Percentiles rank a stretch among this genome's conserved stretches.
Evolutionary conservation across 2,797 vertebrate species (phyloP).

Genomic region (Meriones psammophilus): DNA sequence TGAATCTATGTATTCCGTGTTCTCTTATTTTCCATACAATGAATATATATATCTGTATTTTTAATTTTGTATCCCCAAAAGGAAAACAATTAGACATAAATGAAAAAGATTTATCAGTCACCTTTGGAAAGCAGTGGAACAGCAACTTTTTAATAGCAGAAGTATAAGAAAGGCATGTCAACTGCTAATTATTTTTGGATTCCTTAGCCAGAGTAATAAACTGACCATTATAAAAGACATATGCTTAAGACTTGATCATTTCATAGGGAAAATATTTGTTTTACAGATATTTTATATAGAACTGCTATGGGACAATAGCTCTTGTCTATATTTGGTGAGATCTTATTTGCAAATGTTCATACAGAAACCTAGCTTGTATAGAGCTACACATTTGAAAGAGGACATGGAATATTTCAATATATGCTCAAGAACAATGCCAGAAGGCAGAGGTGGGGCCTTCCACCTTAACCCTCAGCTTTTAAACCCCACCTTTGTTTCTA

Average conservation of each 20-base stretch:
- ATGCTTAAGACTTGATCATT: conserved; percentile 72
- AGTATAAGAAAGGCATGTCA: conserved; percentile 50
- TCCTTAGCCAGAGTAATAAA: conserved; percentile 77
- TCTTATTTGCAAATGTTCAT: background rate
- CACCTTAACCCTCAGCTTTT: background rate
- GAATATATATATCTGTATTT: conserved; percentile 16
- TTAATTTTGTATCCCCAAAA: conserved; percentile 36
- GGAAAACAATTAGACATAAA: conserved; percentile 11
- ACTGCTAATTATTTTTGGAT: conserved; percentile 65
- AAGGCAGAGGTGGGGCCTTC: background rate
- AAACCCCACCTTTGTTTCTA: background rate
- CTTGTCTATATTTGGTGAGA: background rate
- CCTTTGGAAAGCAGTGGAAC: conserved; percentile 60
- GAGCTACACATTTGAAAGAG: conserved; percentile 20
- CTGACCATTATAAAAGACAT: conserved; percentile 57
- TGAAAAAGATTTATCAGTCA: conserved; percentile 34
- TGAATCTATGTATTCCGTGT: conserved; percentile 33
- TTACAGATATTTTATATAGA: conserved; percentile 3
- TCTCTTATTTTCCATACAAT: conserved; percentile 56
- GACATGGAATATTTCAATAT: background rate
- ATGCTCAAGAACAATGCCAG: background rate
- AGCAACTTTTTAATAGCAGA: conserved; percentile 62
- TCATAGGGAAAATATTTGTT: conserved; percentile 44
- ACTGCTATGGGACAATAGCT: background rate
- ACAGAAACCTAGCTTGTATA: background rate